These are phyloP conservation scores for Cordylochernes scorpioides DNA, from an alignment of 2,888 invertebrate genomes.

Conservation along the genomic window DNA sequence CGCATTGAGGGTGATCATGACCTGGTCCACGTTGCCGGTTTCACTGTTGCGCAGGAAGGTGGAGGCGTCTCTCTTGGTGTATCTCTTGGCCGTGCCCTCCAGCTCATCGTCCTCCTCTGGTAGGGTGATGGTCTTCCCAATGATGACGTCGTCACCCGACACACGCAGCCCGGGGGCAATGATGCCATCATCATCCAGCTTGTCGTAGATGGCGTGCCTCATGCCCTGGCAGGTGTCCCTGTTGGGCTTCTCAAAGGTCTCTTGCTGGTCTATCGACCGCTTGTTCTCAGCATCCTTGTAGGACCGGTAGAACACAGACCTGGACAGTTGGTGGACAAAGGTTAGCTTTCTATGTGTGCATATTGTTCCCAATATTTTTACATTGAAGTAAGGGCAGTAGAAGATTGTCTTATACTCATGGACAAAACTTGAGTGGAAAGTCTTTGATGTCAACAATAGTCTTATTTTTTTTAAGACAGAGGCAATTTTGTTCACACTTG, in stretches of 20 bases:
- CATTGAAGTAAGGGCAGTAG: too few species aligned
- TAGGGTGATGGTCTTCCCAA: constrained; percentile 87
- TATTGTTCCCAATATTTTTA: too few species aligned
- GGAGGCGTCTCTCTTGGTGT: constrained; percentile 78
- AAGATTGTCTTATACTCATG: too few species aligned
- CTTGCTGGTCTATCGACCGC: constrained; percentile 57
- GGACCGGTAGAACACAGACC: constrained; percentile 84
- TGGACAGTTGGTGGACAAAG: too few species aligned
- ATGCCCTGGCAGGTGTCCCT: constrained; percentile 63
- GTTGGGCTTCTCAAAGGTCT: constrained; percentile 90
- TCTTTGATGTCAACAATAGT: too few species aligned
- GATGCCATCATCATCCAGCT: constrained; percentile 94
- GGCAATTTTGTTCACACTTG: too few species aligned
- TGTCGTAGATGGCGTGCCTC: constrained; percentile 94
- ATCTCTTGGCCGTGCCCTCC: constrained; percentile 66
- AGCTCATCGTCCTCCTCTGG: constrained; percentile 94
- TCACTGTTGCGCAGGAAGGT: constrained; percentile 96
- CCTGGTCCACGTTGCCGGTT: constrained; percentile 97
- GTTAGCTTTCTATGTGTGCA: too few species aligned
- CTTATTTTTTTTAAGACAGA: too few species aligned
- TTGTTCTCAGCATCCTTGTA: constrained; percentile 89
- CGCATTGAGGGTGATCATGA: constrained; percentile 78
- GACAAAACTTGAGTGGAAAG: too few species aligned
- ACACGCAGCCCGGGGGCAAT: constrained; percentile 96
- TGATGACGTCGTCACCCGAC: constrained; percentile 96